phyloP scores from a whole-genome alignment of 1,140 invertebrate genomes.

The Chironomus tepperi region DNA sequence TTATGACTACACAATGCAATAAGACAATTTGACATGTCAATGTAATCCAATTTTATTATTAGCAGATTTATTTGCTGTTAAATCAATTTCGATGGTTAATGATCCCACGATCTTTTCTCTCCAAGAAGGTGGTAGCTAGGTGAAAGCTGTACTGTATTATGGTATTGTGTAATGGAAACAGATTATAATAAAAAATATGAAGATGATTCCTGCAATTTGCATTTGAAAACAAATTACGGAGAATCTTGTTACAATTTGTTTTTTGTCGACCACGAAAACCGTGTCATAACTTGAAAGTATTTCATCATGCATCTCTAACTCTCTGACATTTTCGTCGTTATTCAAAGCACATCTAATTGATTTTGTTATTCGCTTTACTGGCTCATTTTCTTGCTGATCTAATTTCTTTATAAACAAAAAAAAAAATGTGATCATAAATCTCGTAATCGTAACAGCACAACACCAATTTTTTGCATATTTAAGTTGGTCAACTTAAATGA shows the following conservation, averaged over 20 bases:
- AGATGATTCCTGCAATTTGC: background rate
- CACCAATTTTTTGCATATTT: too few relatives aligned
- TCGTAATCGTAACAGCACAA: too few relatives aligned
- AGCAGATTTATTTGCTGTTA: background rate
- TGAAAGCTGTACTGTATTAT: background rate
- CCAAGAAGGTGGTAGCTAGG: background rate
- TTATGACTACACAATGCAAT: background rate
- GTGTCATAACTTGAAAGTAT: background rate
- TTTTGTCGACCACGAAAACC: background rate
- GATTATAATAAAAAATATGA: background rate
- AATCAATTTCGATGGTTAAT: background rate
- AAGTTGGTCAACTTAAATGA: too few relatives aligned
- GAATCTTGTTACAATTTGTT: background rate
- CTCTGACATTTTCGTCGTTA: background rate
- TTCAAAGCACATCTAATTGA: background rate
- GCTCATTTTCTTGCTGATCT: too few relatives aligned
- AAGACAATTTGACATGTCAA: background rate
- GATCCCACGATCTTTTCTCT: background rate
- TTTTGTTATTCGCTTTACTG: background rate
- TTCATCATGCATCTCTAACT: background rate
- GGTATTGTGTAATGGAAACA: background rate
- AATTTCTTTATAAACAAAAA: too few relatives aligned
- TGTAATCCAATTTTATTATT: background rate
- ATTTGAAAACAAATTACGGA: background rate
- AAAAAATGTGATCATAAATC: too few relatives aligned